Percentiles rank a stretch among this genome's conserved stretches.
phyloP scores from a whole-genome alignment of 2,113 vertebrate species.

The Cygnus buccinator region DNA sequence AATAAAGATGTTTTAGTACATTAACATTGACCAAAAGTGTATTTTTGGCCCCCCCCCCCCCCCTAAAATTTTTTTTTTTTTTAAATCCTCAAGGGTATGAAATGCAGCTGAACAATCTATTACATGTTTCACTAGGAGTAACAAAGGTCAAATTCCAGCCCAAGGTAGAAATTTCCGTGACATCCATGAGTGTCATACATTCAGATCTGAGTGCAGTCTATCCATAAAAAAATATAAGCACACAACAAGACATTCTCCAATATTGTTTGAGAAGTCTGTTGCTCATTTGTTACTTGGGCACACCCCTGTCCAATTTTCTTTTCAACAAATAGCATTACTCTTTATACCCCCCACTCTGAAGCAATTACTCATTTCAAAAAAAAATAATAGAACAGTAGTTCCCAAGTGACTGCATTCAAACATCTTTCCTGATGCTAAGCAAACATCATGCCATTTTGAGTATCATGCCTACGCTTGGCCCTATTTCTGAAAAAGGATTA shows the following conservation, averaged over 20 bases:
- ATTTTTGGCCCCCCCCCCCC: not conserved
- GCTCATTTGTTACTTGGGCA: not conserved
- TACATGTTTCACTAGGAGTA: not conserved
- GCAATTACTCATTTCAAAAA: not conserved
- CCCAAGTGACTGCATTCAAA: not conserved
- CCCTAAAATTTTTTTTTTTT: not conserved
- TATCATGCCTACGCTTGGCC: constrained; percentile 4
- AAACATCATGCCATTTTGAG: not conserved
- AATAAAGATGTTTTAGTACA: not conserved
- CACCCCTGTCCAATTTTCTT: not conserved
- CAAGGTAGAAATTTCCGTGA: not conserved
- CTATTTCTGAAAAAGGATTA: not conserved
- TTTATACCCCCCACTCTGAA: not conserved
- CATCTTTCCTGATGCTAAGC: not conserved
- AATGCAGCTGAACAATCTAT: not conserved
- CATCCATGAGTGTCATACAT: not conserved
- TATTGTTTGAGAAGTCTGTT: not conserved
- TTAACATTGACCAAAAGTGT: not conserved
- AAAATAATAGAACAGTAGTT: not conserved
- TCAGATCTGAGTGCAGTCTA: not conserved
- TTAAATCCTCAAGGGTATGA: not conserved
- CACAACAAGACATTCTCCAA: rapidly evolving
- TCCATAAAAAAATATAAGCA: not conserved
- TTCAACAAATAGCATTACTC: not conserved
- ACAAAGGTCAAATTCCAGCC: not conserved